Evolutionary conservation across 2,113 vertebrate genomes (phyloP).

Genomic region (Oplegnathus fasciatus): DNA sequence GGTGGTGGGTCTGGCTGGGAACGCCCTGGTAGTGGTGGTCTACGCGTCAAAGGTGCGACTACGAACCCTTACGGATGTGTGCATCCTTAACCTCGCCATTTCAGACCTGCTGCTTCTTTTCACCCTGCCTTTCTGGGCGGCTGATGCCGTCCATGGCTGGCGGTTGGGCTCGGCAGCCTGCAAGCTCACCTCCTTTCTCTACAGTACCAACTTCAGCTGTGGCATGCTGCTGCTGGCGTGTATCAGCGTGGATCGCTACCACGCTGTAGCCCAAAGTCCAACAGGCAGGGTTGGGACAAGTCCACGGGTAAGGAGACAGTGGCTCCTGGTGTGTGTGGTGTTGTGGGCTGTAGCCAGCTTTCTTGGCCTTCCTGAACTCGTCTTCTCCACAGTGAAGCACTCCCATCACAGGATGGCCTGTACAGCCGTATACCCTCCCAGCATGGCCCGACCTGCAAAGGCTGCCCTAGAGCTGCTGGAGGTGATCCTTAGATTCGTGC

Average conservation of each 20-base stretch:
- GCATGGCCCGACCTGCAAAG: slow-evolving; percentile 85
- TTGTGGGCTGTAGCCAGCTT: slow-evolving; percentile 87
- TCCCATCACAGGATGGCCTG: slow-evolving; percentile 81
- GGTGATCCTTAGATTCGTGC: slow-evolving; percentile 89
- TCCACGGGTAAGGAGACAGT: slow-evolving; percentile 29
- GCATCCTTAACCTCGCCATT: slow-evolving; percentile 92
- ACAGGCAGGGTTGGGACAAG: slow-evolving; percentile 28
- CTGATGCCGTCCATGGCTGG: slow-evolving; percentile 91
- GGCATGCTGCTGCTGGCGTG: slow-evolving; percentile 94
- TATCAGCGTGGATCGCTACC: slow-evolving; percentile 93
- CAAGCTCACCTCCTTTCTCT: slow-evolving; percentile 90
- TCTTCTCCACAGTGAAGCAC: slow-evolving; percentile 87
- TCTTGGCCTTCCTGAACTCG: slow-evolving; percentile 90
- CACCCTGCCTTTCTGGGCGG: slow-evolving; percentile 94
- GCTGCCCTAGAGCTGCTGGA: slow-evolving; percentile 90
- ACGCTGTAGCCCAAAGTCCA: slow-evolving; percentile 72
- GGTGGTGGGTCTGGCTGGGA: slow-evolving; percentile 90
- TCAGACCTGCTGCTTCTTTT: slow-evolving; percentile 92
- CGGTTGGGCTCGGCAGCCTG: slow-evolving; percentile 86
- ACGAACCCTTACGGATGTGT: slow-evolving; percentile 90
- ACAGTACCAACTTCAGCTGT: slow-evolving; percentile 93
- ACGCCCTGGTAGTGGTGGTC: slow-evolving; percentile 89
- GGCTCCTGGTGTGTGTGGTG: slow-evolving; percentile 71
- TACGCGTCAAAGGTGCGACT: slow-evolving; percentile 88
- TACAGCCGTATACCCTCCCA: slow-evolving; percentile 82